Evolutionary conservation across 2,888 invertebrate genomes (phyloP).

Genomic region (Dinocampus coccinellae): DNA sequence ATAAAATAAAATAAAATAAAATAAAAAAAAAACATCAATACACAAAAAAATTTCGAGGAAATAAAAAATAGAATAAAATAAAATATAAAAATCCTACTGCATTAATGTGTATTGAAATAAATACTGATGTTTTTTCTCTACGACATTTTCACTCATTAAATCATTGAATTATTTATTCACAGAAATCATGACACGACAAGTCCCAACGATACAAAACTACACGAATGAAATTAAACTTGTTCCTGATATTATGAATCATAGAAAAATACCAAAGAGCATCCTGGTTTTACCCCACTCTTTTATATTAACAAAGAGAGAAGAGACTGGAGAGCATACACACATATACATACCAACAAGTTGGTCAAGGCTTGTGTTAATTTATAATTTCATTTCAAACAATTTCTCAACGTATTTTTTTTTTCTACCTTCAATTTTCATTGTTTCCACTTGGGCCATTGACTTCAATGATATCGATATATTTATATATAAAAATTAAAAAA

Average conservation of each 20-base stretch:
- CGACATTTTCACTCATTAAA: background rate
- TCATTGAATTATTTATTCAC: slow-evolving; percentile 1
- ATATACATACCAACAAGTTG: slow-evolving; percentile 17
- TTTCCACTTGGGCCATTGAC: background rate
- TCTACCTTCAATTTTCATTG: background rate
- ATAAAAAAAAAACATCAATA: background rate
- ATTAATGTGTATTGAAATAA: slow-evolving; percentile 23
- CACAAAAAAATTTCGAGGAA: too few species aligned
- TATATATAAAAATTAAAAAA: too few species aligned
- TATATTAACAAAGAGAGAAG: slow-evolving; percentile 9
- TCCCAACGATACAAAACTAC: background rate
- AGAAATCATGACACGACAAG: background rate
- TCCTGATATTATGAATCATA: slow-evolving; percentile 30
- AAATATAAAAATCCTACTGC: background rate
- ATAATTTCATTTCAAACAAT: slow-evolving; percentile 12
- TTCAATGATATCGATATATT: background rate
- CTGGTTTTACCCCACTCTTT: slow-evolving; percentile 6
- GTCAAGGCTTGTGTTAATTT: slow-evolving; percentile 28
- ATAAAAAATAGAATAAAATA: slow-evolving; percentile 10
- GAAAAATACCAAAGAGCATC: slow-evolving; percentile 31
- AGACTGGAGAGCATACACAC: background rate
- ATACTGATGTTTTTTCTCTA: background rate
- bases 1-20: slow-evolving; percentile 15
- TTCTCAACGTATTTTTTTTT: background rate
- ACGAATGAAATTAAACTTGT: slow-evolving; percentile 22